phyloP scores from a whole-genome alignment of 2,113 vertebrate species.

The Nymphicus hollandicus region DNA sequence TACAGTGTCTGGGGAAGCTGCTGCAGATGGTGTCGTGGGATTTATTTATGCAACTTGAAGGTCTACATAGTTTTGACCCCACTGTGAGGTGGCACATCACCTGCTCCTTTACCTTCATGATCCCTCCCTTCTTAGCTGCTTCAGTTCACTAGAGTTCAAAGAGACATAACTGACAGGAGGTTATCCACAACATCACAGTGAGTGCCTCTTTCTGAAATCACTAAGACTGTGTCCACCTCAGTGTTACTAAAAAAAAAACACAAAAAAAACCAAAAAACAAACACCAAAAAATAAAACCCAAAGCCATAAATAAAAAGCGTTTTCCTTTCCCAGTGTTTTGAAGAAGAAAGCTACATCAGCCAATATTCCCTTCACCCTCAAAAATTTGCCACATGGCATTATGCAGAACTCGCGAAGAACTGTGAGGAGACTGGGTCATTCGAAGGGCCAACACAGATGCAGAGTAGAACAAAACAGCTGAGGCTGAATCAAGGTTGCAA shows the following conservation, averaged over 20 bases:
- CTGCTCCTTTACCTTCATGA: not conserved
- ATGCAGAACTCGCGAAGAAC: not conserved
- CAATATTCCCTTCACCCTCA: not conserved
- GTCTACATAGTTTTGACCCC: not conserved
- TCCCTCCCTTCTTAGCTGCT: not conserved
- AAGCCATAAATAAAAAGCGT: not conserved
- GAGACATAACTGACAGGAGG: not conserved
- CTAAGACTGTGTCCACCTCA: not conserved
- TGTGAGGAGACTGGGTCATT: not conserved
- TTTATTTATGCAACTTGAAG: not conserved
- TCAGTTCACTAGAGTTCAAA: constrained; percentile 38
- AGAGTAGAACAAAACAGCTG: not conserved
- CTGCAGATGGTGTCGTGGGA: not conserved
- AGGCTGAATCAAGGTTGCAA: not conserved
- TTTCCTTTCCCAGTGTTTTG: not conserved
- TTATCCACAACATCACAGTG: not conserved
- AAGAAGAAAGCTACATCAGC: not conserved
- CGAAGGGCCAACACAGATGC: not conserved
- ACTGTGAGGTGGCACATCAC: not conserved
- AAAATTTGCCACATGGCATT: not conserved
- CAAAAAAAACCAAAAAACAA: no score
- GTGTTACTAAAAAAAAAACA: not conserved
- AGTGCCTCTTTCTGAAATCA: not conserved
- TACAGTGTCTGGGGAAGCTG: not conserved
- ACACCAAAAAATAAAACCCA: not conserved